A percentile compares a stretch with the other conserved stretches of the same genome.
phyloP scores from a whole-genome alignment of 2,888 invertebrate species.

The Falcaria lacertinaria region DNA sequence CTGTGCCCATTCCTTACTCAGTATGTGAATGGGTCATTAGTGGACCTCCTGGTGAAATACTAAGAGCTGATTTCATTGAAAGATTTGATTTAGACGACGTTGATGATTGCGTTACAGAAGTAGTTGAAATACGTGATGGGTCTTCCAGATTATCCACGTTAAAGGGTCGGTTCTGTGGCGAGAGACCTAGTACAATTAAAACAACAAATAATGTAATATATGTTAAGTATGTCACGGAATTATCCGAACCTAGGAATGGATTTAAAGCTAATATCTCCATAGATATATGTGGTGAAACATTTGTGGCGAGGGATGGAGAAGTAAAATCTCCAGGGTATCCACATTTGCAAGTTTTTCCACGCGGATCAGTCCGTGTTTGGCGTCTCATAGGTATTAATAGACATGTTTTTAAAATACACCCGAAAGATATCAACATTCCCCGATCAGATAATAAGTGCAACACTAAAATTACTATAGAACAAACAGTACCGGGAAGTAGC shows the following conservation, averaged over 20 bases:
- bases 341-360: constrained; percentile 62
- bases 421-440: constrained; percentile 44
- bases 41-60: constrained; percentile 85
- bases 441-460: constrained; percentile 47
- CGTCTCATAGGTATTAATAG: constrained; percentile 72
- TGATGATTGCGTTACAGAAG: constrained; percentile 73
- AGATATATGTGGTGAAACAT: constrained; percentile 82
- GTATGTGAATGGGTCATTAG: constrained; percentile 91
- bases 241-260: constrained; percentile 85
- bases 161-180: constrained; percentile 82
- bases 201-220: constrained; percentile 84
- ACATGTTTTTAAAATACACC: constrained; percentile 37
- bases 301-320: constrained; percentile 78
- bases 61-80: constrained; percentile 87
- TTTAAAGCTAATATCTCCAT: constrained; percentile 86
- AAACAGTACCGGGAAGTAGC: constrained; percentile 42
- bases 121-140: constrained; percentile 91
- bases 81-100: constrained; percentile 83
- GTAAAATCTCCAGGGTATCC: constrained; percentile 86
- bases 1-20: constrained; percentile 86
- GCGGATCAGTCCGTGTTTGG: constrained; percentile 85
- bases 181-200: constrained; percentile 80
- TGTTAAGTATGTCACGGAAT: constrained; percentile 85
- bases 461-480: constrained; percentile 56
- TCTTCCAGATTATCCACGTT: constrained; percentile 83